These are phyloP conservation scores for Eristalinus sepulchralis DNA, from an alignment of 2,888 invertebrate genomes.

Conservation along the genomic window DNA sequence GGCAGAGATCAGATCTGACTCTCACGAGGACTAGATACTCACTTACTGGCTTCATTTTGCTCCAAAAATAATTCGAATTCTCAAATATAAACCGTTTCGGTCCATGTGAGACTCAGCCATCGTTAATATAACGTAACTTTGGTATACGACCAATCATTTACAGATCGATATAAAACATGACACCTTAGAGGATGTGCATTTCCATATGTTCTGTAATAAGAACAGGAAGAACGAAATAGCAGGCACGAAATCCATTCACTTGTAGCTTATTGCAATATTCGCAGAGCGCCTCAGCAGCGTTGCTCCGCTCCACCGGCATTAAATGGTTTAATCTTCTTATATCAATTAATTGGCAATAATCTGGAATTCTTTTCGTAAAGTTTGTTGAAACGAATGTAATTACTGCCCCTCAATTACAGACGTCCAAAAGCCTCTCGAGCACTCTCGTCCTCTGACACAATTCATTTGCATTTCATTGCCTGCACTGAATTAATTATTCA, in stretches of 20 bases:
- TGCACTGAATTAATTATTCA: background rate
- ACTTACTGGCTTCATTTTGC: no score
- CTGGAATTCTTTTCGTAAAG: background rate
- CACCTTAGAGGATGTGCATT: no score
- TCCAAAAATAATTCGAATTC: no score
- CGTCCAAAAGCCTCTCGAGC: background rate
- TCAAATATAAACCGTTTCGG: no score
- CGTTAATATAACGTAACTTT: no score
- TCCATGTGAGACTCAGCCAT: no score
- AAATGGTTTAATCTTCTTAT: background rate
- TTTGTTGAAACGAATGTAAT: background rate
- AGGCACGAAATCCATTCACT: background rate
- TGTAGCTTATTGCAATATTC: background rate
- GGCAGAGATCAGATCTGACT: no score
- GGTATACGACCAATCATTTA: no score
- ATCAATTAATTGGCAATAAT: background rate
- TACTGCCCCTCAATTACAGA: background rate
- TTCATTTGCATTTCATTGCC: background rate
- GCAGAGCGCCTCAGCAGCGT: background rate
- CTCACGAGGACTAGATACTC: no score
- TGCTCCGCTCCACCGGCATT: background rate
- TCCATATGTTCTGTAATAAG: no score
- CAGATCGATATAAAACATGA: no score
- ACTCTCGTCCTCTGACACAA: background rate
- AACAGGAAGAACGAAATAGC: no score